Conservation (phyloP, 2,113 vertebrate genomes). For the Camelus bactrianus region DNA sequence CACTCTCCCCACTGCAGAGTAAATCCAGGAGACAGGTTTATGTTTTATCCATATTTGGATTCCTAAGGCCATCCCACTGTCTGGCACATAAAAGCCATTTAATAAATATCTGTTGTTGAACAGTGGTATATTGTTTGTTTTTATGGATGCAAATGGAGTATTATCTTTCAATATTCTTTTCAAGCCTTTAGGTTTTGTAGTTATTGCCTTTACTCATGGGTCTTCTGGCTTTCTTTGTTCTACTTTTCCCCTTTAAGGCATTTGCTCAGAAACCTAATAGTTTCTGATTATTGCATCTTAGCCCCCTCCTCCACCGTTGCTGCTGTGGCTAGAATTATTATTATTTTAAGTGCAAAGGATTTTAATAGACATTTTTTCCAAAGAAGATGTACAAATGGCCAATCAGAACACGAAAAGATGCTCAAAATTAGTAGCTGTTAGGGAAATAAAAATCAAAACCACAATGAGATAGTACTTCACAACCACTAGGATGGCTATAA, state of each 20-base stretch:
- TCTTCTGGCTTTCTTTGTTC: not conserved
- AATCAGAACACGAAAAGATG: not conserved
- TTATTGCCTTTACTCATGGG: not conserved
- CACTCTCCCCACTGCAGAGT: not conserved
- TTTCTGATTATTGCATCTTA: not conserved
- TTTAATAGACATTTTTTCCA: not conserved
- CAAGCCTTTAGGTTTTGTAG: not conserved
- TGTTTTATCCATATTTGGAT: not conserved
- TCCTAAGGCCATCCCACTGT: not conserved
- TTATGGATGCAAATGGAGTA: not conserved
- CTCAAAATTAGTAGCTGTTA: not conserved
- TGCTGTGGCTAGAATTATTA: not conserved
- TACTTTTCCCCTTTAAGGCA: not conserved
- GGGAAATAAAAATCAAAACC: not conserved
- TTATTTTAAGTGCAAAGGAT: not conserved
- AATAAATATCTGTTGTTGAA: not conserved
- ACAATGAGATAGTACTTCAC: not conserved
- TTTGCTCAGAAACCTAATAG: not conserved
- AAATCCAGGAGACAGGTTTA: not conserved
- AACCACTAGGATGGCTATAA: not conserved
- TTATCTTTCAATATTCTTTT: not conserved
- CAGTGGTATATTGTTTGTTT: not conserved
- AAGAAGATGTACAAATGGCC: not conserved
- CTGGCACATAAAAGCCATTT: not conserved
- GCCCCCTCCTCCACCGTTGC: accelerated